These are phyloP conservation scores for Chionomys nivalis DNA, from an alignment of 2,113 vertebrate species.

Conservation along the genomic window DNA sequence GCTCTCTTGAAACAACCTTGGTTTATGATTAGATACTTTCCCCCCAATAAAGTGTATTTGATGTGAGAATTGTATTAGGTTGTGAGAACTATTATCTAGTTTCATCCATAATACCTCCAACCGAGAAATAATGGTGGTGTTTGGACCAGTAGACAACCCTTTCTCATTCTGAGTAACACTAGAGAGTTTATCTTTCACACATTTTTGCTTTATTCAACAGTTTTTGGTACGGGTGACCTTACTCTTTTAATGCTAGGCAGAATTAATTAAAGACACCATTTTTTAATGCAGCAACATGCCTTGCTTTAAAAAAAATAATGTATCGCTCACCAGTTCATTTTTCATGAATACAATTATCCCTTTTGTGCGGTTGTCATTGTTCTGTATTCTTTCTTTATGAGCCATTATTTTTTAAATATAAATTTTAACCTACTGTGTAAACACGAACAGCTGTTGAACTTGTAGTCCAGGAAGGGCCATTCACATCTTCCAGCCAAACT, in stretches of 20 bases:
- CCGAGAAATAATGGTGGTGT: slow-evolving; percentile 86
- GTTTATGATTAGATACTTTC: slow-evolving; percentile 63
- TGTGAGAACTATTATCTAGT: slow-evolving; percentile 82
- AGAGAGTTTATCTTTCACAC: slow-evolving; percentile 83
- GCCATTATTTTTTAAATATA: slow-evolving; percentile 84
- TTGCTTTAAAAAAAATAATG: slow-evolving; percentile 83
- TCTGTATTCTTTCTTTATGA: slow-evolving; percentile 84
- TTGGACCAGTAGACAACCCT: slow-evolving; percentile 85
- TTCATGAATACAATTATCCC: slow-evolving; percentile 85
- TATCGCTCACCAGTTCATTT: slow-evolving; percentile 84
- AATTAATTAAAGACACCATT: slow-evolving; percentile 84
- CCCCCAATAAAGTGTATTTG: slow-evolving; percentile 79
- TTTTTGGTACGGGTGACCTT: slow-evolving; percentile 85
- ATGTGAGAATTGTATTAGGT: slow-evolving; percentile 75
- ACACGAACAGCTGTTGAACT: slow-evolving; percentile 82
- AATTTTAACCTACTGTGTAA: slow-evolving; percentile 83
- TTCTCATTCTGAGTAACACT: slow-evolving; percentile 85
- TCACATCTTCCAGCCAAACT: slow-evolving; percentile 66
- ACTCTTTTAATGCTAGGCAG: slow-evolving; percentile 84
- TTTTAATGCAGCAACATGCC: slow-evolving; percentile 78
- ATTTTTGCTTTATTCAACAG: slow-evolving; percentile 88
- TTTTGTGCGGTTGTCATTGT: slow-evolving; percentile 81
- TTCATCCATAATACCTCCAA: slow-evolving; percentile 79
- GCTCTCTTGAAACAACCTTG: slow-evolving; percentile 59
- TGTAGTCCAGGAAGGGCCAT: slow-evolving; percentile 62